These are phyloP conservation scores for Drosophila birchii DNA, from an alignment of 2,888 invertebrate species.

Conservation along the genomic window DNA sequence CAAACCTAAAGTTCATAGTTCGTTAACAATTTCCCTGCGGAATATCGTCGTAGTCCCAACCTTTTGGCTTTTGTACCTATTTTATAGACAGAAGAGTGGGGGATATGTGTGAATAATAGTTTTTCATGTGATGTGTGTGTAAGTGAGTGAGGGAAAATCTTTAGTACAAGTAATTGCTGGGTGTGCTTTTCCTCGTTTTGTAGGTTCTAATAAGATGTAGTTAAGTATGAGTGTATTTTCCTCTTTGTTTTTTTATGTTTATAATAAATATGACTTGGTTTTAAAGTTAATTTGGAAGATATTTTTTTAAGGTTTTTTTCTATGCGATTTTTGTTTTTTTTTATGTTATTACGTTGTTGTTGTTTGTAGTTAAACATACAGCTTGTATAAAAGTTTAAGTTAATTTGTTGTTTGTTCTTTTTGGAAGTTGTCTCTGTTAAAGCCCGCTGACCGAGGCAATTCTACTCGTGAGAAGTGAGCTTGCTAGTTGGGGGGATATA, in stretches of 20 bases:
- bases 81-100: conserved; percentile 52
- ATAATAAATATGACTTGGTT: conserved; percentile 43
- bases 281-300: conserved; percentile 73
- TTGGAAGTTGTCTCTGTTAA: conserved; percentile 55
- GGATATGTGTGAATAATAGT: conserved; percentile 60
- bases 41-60: conserved; percentile 18
- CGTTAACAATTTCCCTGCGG: conserved; percentile 14
- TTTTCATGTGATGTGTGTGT: conserved; percentile 12
- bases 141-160: conserved; percentile 43
- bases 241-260: conserved; percentile 31
- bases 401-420: conserved; percentile 45
- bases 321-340: conserved; percentile 32
- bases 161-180: conserved; percentile 52
- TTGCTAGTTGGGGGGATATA: conserved; percentile 39
- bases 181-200: conserved; percentile 42
- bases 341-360: conserved; percentile 46
- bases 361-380: conserved; percentile 65
- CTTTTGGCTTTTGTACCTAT: conserved; percentile 31
- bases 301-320: conserved; percentile 34
- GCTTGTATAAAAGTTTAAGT: conserved; percentile 66
- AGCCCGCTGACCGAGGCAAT: conserved; percentile 49
- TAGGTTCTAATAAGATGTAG: conserved; percentile 48
- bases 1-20: conserved; percentile 17
- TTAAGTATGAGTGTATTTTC: conserved; percentile 43
- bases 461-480: conserved; percentile 47